Base-by-base conservation (phyloP, 2,888 invertebrate species). In the Toxonevra muliebris region DNA sequence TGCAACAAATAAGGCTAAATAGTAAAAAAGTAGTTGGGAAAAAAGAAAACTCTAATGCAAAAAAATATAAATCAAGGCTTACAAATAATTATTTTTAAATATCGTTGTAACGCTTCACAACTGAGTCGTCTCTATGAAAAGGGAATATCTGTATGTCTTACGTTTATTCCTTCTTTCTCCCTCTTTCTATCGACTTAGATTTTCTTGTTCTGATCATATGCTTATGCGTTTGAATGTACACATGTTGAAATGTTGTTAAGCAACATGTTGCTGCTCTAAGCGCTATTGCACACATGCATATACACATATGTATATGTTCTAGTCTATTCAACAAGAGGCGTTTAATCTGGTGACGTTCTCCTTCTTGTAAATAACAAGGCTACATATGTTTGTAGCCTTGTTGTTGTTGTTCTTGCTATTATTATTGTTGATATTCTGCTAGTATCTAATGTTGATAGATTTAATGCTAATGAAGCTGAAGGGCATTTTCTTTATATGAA, bases 41-140 rank as follows among this genome's bases (percentile, higher is more conserved):
- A 45, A 17, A 45, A 42, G 8, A 30, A 30, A 30, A 30, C 30
- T 30, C 30, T 30, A 30, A 30, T 30, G 30, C 7, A 30, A 30
- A 30, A 30, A 30, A 48, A 65, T 64, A 59, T 68, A 64, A 64
- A 59, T 64, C 64, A 64, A 48, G 60, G 63, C 55, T 41, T 42
- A 42, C 40, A 53, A 68, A 59, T 59, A 63, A 63, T 63, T 68
- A 63, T 68, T 62, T 58, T 58, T 59, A 62, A 65, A 65, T 59
- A 59, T 58, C 59, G 59, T 59, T 42, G 59, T 55, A 40, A n/a
- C 20, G 5, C 50, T 50, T 10, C 17, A 13, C 7, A 1, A 19
- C 9, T n/a, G 20, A 10, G 1, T 7, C 7, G 9, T 53, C 9
- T 53, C 17, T 20, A 53, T 30, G 30, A 30, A 30, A 30, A 30